Conservation (phyloP, 1,140 invertebrate species). For the Lerema accius region DNA sequence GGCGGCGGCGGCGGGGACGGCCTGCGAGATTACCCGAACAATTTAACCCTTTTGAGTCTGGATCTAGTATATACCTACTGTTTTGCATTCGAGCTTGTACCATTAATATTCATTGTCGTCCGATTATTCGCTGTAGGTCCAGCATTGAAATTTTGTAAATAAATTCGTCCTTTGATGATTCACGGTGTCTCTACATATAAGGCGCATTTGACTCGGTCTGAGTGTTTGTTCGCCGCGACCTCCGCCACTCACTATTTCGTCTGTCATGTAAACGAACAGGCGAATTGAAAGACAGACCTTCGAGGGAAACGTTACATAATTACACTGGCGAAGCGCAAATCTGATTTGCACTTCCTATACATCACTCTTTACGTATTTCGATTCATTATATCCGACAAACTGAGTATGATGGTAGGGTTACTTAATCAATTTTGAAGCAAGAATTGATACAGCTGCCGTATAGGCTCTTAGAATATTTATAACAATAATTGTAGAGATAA, state of each 20-base stretch:
- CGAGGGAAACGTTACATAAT: slow-evolving; percentile 21
- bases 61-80: too few species aligned
- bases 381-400: neutral
- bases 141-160: slow-evolving; percentile 6
- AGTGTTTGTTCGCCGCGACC: slow-evolving; percentile 21
- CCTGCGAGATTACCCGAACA: too few species aligned
- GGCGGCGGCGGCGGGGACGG: too few species aligned
- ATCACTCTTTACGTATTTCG: slow-evolving; percentile 7
- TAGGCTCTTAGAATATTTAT: too few species aligned
- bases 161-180: slow-evolving; percentile 21
- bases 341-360: slow-evolving; percentile 2
- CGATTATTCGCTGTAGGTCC: slow-evolving; percentile 23
- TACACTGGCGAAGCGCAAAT: slow-evolving; percentile 7
- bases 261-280: slow-evolving; percentile 19
- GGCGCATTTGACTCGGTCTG: slow-evolving; percentile 6
- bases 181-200: slow-evolving; percentile 19
- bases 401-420: too few species aligned
- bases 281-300: slow-evolving; percentile 23
- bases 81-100: too few species aligned
- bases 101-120: too few species aligned
- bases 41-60: too few species aligned
- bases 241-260: slow-evolving; percentile 8
- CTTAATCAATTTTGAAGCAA: too few species aligned
- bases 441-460: too few species aligned
- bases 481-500: too few species aligned